Conservation (phyloP, 2,113 vertebrate species). For the Cottus gobio region DNA sequence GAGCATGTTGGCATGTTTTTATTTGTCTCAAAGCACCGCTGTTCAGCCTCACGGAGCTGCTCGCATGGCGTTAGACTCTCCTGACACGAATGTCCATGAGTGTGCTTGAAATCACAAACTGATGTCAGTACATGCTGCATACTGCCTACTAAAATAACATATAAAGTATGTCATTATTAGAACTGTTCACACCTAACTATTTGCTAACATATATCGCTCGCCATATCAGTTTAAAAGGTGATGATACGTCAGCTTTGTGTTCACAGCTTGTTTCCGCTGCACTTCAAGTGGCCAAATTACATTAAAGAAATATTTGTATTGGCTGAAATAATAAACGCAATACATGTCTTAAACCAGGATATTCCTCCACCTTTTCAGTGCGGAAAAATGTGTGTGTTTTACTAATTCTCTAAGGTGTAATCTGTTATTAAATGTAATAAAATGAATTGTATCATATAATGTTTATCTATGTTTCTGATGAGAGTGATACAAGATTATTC, state of each 20-base stretch:
- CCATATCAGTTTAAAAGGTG: neutral
- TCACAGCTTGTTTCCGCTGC: neutral
- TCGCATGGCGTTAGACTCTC: neutral
- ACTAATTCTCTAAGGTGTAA: neutral
- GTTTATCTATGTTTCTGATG: neutral
- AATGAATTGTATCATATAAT: rapidly evolving
- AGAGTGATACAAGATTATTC: neutral
- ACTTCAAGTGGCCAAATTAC: neutral
- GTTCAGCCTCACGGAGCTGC: too few relatives aligned
- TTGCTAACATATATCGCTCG: neutral
- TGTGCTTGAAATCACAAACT: neutral
- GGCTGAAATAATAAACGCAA: neutral
- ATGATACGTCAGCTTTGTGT: neutral
- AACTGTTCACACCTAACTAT: neutral
- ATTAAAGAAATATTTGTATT: neutral
- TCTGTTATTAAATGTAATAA: neutral
- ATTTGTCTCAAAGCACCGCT: too few relatives aligned
- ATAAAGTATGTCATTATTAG: neutral
- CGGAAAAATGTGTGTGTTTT: neutral
- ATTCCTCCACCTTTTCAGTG: too few relatives aligned
- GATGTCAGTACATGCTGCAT: too few relatives aligned
- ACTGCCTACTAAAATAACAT: neutral
- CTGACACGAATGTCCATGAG: neutral
- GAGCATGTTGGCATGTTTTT: neutral
- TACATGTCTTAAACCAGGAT: neutral